Base-by-base conservation (phyloP, 2,888 invertebrate species). In the Sesia bembeciformis region DNA sequence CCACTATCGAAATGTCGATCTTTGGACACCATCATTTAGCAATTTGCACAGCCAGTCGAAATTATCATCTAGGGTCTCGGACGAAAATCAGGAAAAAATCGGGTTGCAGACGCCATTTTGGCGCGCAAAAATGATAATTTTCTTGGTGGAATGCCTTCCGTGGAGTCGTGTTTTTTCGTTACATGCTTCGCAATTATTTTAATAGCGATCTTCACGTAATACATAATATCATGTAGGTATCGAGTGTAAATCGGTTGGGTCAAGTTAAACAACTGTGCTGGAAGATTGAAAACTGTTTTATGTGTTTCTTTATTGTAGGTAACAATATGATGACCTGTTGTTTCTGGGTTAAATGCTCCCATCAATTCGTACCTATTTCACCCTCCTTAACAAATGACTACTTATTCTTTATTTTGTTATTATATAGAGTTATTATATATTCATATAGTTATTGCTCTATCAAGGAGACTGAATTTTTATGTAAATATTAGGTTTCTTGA, bases 101-200 rank as follows among this genome's bases (percentile, higher is more conserved):
- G 65, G 67, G 67, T 70, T 63, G 64, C 58, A 63, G 60, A 60
- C 67, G 72, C 70, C 74, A 76, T 78, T 76, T 75, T 75, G 63
- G 69, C 68, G 70, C 67, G 68, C 68, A 67, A 77, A 68, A 77
- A 78, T 78, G 67, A 74, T 78, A 78, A 81, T 80, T 78, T 80
- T 74, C 70, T 70, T 62, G 54, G 69, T 72, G 46, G 69, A 78
- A 74, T 72, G 67, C 66, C 66, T 63, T 60, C 62, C 60, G 63
- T 57, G 62, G 54, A 59, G 61, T 60, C 63, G 58, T 70, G 65
- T 73, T 75, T 23, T 76, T 78, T 73, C 70, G 69, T 70, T 73
- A 68, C 66, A 70, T 70, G 65, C 67, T 61, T 65, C 61, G 74
- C 71, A 84, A 84, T 84, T 84, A 84, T 68, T 78, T 76, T 81